These are phyloP conservation scores for Drosophila punjabiensis DNA, from an alignment of 1,140 invertebrate genomes.

Conservation along the genomic window DNA sequence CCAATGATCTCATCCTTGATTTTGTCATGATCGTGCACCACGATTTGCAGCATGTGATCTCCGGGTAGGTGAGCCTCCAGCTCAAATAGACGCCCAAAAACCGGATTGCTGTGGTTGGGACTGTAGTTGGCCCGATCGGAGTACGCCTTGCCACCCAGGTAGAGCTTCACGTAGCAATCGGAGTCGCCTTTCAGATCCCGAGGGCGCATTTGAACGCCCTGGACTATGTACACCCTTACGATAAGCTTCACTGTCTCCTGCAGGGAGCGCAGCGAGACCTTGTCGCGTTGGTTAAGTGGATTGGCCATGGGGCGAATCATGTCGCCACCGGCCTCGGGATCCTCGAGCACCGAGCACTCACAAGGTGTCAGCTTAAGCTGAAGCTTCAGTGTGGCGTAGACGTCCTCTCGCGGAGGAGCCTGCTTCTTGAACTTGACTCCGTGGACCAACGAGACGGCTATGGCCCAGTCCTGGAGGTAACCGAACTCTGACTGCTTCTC, in stretches of 20 bases:
- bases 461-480: slow-evolving; percentile 91
- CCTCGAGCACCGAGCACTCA: slow-evolving; percentile 37
- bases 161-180: slow-evolving; percentile 92
- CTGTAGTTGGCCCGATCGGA: slow-evolving; percentile 92
- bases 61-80: slow-evolving; percentile 64
- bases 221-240: slow-evolving; percentile 92
- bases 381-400: slow-evolving; percentile 86
- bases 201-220: slow-evolving; percentile 89
- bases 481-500: slow-evolving; percentile 92
- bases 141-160: slow-evolving; percentile 88
- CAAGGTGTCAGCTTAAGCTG: slow-evolving; percentile 82
- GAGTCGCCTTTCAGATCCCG: slow-evolving; percentile 91
- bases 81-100: slow-evolving; percentile 89
- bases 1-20: slow-evolving; percentile 93
- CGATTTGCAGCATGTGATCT: slow-evolving; percentile 90
- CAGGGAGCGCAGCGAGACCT: slow-evolving; percentile 61
- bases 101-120: slow-evolving; percentile 92
- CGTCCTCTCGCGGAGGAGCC: slow-evolving; percentile 88
- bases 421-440: slow-evolving; percentile 89
- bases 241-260: slow-evolving; percentile 88
- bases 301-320: slow-evolving; percentile 86
- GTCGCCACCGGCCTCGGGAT: slow-evolving; percentile 85
- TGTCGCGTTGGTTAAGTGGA: slow-evolving; percentile 89
- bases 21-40: slow-evolving; percentile 92
- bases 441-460: slow-evolving; percentile 90